Conservation (phyloP, 2,113 vertebrate genomes). For the Epinephelus fuscoguttatus region DNA sequence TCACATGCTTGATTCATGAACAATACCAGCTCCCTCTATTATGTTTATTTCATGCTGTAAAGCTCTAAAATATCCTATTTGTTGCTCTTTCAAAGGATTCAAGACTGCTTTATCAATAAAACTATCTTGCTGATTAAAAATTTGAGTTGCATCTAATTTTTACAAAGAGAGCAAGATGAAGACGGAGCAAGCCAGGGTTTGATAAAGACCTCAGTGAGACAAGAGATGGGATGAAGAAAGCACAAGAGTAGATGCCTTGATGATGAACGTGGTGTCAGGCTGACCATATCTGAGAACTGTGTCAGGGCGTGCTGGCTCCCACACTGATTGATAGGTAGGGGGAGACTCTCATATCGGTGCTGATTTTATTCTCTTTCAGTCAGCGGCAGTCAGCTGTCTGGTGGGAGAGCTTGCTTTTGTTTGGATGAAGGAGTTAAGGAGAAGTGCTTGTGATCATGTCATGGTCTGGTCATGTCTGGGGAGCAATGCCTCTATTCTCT, state of each 20-base stretch:
- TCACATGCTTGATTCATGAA: neutral
- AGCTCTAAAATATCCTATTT: neutral
- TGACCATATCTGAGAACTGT: slow-evolving; percentile 60
- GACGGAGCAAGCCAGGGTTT: neutral
- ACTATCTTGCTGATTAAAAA: neutral
- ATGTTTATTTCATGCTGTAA: neutral
- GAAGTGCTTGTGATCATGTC: neutral
- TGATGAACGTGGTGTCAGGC: slow-evolving; percentile 51
- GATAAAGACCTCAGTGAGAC: slow-evolving; percentile 10
- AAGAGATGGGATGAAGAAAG: neutral
- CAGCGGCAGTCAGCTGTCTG: neutral
- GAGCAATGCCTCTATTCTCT: neutral
- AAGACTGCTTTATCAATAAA: neutral
- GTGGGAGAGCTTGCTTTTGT: neutral
- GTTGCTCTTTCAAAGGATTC: neutral
- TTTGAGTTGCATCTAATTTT: neutral
- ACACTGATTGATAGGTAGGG: slow-evolving; percentile 20
- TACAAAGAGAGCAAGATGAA: neutral
- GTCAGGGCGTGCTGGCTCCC: slow-evolving; percentile 50
- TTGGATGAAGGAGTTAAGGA: neutral
- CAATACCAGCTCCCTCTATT: neutral
- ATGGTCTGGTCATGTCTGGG: neutral
- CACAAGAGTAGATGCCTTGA: slow-evolving; percentile 19
- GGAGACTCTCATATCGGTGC: neutral
- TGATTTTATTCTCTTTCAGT: neutral